Base-by-base conservation (phyloP, 2,113 vertebrate genomes). In the Eptatretus burgeri region DNA sequence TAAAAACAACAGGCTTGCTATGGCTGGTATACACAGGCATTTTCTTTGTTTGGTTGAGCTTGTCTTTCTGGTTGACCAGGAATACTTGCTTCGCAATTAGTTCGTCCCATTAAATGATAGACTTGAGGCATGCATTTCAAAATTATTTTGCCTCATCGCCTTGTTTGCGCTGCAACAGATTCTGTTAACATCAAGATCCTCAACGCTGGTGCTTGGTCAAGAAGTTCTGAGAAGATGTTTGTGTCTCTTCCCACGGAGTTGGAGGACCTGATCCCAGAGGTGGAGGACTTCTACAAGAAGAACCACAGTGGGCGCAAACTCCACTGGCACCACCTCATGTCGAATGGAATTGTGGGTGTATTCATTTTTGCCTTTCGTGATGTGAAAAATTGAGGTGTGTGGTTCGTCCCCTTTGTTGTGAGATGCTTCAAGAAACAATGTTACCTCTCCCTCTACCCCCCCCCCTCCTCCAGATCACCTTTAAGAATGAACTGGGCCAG, bases 281-380 rank as follows among this genome's bases (percentile, higher is more conserved):
- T 95, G 9, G 91, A 98, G 72, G 91, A 95, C 68, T 98, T 98
- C 70, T 98, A 98, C 70, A 98, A 98, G 76, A 98, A 94, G 77
- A 98, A 95, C 74, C 91, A 98, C 75, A 98, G 86, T 51, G 91
- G 91, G 71, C 78, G 89, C 73, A 98, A 98, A 71, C 78, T 98
- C 50, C 91, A 98, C 73, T 98, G 91, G 91, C 91, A 98, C 67
- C 91, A 98, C 72, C 84, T 98, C 69, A 98, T 98, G 89, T 98
- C 91, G 68, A 98, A 98, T 65, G 91, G 91, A 77, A 95, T 98
- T 71, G 91, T 98, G 74, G 81, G 89, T 79, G 64, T 27, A 62
- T 51, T n/a, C n/a, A n/a, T n/a, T n/a, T n/a, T n/a, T 49, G 10
- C 8, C 41, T 49, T 50, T 51, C 16, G 18, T 65, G 10, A 52